Base-by-base conservation (phyloP, 2,888 invertebrate species). In the Hypselothyrea guttata region DNA sequence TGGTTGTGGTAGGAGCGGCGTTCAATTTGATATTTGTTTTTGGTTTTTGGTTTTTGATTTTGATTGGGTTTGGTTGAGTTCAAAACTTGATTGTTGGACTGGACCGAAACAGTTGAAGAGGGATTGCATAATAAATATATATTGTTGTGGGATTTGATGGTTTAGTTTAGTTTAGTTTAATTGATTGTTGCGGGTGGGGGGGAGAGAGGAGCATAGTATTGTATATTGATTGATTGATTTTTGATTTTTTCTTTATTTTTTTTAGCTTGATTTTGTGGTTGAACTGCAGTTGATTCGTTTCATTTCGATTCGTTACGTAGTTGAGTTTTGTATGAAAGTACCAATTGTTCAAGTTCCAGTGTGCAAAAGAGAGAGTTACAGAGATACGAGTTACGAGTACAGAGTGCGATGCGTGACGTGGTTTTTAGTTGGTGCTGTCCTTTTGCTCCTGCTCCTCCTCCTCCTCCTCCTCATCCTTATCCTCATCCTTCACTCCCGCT, bases 1-100 rank as follows among this genome's bases (percentile, higher is more conserved):
- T 54, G 69, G 49, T 71, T 59, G 75, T 72, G 83, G 63, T 84
- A 79, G 76, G 69, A 73, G 73, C 75, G 84, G 75, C 84, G 84
- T 79, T 83, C 84, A 82, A 75, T 57, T 64, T 38, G n/a, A n/a
- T n/a, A n/a, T n/a, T 44, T 40, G 46, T 44, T 45, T 47, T 49
- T n/a, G n/a, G n/a, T 34, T 51, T 22, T 22, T 22, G 22, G 22
- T 22, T 22, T 22, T 22, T 22, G 22, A 22, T 62, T 35, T 47
- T 60, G 62, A 72, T 68, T 73, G 73, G 75, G 65, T 82, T 61
- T 69, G 73, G 71, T 61, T 67, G 78, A 78, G 67, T 55, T 68
- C 52, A 72, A 64, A 71, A 59, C 62, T 59, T 62, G 47, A 49
- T 16, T 61, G 55, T 69, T 51, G 59, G 63, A 54, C 58, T 69